Evolutionary conservation across 2,888 invertebrate genomes (phyloP).

Genomic region (Chrysomela aeneicollis): DNA sequence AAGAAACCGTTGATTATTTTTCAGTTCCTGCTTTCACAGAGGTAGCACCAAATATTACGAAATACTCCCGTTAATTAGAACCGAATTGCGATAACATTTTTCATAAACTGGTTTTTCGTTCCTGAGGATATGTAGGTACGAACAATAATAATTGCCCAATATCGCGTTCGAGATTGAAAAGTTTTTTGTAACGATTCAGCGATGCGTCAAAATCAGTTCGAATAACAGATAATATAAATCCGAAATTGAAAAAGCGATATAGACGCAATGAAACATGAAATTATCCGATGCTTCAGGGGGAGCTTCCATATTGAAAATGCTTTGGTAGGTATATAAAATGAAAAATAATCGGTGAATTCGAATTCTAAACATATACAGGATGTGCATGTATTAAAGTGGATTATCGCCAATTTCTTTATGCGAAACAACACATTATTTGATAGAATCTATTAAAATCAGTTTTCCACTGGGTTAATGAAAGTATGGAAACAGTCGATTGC

Average conservation of each 20-base stretch:
- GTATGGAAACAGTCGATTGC: no score
- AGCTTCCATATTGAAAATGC: background rate
- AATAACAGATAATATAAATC: background rate
- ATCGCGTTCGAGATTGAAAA: background rate
- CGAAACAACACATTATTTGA: no score
- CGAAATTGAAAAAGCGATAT: background rate
- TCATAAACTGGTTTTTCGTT: background rate
- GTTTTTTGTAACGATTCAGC: background rate
- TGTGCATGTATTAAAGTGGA: no score
- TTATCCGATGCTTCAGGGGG: background rate
- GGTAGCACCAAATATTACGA: no score
- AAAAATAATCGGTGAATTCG: no score
- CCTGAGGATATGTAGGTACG: background rate
- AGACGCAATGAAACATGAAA: background rate
- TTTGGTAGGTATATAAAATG: background rate
- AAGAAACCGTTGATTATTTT: conserved; percentile 5
- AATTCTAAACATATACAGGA: no score
- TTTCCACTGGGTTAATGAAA: no score
- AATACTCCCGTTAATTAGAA: background rate
- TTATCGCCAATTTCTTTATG: no score
- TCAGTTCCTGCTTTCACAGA: background rate
- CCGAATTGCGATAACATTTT: no score
- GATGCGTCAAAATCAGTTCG: background rate
- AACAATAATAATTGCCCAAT: background rate
- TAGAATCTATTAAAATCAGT: no score